Evolutionary conservation across 1,140 invertebrate genomes (phyloP).

Genomic region (Cephus cinctus): DNA sequence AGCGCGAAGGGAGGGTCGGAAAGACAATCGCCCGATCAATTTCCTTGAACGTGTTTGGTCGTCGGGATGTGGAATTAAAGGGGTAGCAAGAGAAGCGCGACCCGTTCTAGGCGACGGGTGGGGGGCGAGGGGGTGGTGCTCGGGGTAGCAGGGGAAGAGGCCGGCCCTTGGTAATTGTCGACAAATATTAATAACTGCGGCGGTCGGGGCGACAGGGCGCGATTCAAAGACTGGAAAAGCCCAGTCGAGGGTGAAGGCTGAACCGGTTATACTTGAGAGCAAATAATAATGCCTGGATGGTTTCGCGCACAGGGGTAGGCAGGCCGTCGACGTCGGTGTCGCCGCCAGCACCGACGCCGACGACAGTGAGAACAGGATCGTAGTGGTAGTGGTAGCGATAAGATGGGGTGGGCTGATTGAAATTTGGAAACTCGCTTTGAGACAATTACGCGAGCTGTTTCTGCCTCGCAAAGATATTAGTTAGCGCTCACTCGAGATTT

Average conservation of each 20-base stretch:
- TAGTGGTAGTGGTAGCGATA: too few species aligned
- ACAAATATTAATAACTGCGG: conserved; percentile 57
- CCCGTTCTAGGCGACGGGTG: too few species aligned
- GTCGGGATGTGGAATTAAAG: conserved; percentile 44
- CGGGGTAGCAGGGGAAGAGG: not conserved
- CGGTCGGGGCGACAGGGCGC: conserved; percentile 22
- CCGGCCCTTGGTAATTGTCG: conserved; percentile 50
- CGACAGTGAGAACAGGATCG: conserved; percentile 27
- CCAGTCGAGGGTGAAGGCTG: conserved; percentile 39
- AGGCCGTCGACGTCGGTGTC: too few species aligned
- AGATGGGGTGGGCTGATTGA: conserved; percentile 49
- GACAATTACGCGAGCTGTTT: conserved; percentile 50
- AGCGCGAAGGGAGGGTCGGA: not conserved
- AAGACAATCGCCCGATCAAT: conserved; percentile 23
- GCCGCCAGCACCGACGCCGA: conserved; percentile 15
- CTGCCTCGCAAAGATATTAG: conserved; percentile 19
- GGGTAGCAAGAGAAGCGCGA: conserved; percentile 30
- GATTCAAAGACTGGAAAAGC: conserved; percentile 40
- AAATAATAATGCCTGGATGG: conserved; percentile 57
- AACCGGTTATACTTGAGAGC: conserved; percentile 54
- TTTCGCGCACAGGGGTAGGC: too few species aligned
- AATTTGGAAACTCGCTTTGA: conserved; percentile 56
- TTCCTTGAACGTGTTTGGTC: conserved; percentile 43
- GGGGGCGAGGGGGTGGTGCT: too few species aligned
- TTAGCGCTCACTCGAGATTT: not conserved